Evolutionary conservation across 2,797 vertebrate genomes (phyloP).

Genomic region (Peromyscus eremicus): DNA sequence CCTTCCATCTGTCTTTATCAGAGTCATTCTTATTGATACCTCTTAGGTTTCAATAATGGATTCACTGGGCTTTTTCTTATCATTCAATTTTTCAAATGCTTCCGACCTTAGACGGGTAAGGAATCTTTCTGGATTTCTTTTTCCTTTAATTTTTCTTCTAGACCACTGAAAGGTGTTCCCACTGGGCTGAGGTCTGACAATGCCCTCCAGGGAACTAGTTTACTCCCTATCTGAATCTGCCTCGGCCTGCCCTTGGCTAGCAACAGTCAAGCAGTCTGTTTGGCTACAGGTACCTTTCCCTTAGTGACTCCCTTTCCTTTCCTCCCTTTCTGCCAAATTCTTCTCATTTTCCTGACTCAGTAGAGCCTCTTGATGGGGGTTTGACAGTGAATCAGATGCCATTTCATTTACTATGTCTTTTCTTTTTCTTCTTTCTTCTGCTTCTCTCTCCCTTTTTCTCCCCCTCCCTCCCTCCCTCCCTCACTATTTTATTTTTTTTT

Average conservation of each 20-base stretch:
- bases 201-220: neutral
- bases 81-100: conserved; percentile 39
- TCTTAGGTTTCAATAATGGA: conserved; percentile 59
- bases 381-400: neutral
- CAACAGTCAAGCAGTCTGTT: neutral
- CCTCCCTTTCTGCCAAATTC: conserved; percentile 4
- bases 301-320: neutral
- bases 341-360: conserved; percentile 36
- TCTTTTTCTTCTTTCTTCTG: neutral
- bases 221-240: neutral
- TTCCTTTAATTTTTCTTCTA: neutral
- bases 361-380: conserved; percentile 27
- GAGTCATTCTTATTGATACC: conserved; percentile 6
- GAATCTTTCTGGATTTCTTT: neutral
- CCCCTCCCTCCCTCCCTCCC: too few species aligned
- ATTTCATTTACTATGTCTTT: neutral
- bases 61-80: conserved; percentile 45
- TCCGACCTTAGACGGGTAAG: neutral
- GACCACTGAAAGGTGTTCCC: neutral
- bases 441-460: neutral
- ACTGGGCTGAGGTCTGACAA: neutral
- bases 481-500: too few species aligned
- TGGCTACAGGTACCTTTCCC: neutral
- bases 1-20: conserved; percentile 29
- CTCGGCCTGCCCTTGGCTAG: neutral